These are phyloP conservation scores for Drosophila anomalata DNA, from an alignment of 2,888 invertebrate genomes.

Conservation along the genomic window DNA sequence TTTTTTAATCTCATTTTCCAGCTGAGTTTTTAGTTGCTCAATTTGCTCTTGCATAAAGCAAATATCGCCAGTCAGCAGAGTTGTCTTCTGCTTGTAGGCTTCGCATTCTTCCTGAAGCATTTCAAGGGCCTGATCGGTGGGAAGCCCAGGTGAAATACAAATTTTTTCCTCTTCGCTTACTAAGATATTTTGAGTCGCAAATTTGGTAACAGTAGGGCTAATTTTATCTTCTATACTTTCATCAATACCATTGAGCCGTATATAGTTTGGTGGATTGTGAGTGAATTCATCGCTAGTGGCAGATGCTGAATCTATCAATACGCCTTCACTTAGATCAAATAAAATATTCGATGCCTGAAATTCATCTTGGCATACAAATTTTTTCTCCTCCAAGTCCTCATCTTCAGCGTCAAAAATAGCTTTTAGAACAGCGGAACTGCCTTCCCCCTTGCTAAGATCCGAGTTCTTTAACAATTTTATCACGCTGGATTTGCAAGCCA, in stretches of 20 bases:
- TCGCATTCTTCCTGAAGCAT: slow-evolving; percentile 80
- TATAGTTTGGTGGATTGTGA: slow-evolving; percentile 48
- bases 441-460: slow-evolving; percentile 81
- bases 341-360: not conserved
- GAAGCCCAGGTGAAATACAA: slow-evolving; percentile 22
- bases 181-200: slow-evolving; percentile 56
- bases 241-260: slow-evolving; percentile 40
- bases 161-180: slow-evolving; percentile 16
- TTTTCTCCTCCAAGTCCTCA: slow-evolving; percentile 24
- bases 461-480: slow-evolving; percentile 83
- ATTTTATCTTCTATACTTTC: slow-evolving; percentile 11
- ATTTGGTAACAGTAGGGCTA: slow-evolving; percentile 33
- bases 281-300: slow-evolving; percentile 53
- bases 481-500: slow-evolving; percentile 71
- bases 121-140: slow-evolving; percentile 68
- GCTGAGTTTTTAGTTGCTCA: slow-evolving; percentile 55
- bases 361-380: not conserved
- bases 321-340: slow-evolving; percentile 34
- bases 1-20: slow-evolving; percentile 1
- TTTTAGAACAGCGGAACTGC: slow-evolving; percentile 81
- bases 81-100: slow-evolving; percentile 68
- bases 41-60: slow-evolving; percentile 67
- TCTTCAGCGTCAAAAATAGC: slow-evolving; percentile 82
- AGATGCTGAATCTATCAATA: slow-evolving; percentile 30
- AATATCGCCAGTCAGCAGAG: slow-evolving; percentile 57